These are phyloP conservation scores for Vollenhovia emeryi DNA, from an alignment of 1,140 invertebrate species.

Conservation along the genomic window DNA sequence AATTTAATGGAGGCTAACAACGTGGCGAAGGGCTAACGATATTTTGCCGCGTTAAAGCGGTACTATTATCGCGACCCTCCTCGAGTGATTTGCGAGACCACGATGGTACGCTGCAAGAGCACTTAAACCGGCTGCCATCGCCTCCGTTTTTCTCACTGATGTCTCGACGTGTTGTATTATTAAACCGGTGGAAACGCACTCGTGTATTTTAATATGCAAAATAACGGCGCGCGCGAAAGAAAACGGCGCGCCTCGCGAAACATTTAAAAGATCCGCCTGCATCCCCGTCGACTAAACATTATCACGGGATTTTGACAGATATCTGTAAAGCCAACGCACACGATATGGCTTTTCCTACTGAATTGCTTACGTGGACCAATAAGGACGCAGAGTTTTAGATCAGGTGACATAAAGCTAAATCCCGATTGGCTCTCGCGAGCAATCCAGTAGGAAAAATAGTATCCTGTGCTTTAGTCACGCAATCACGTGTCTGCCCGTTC, in stretches of 20 bases:
- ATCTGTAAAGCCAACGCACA: too few species aligned
- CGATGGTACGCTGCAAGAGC: slow-evolving; percentile 18
- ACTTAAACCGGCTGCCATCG: slow-evolving; percentile 24
- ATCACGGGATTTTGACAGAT: not conserved
- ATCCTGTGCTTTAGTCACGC: too few species aligned
- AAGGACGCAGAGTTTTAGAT: too few species aligned
- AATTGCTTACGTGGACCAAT: too few species aligned
- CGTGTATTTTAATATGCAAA: slow-evolving; percentile 28
- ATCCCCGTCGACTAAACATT: not conserved
- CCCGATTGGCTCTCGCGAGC: too few species aligned
- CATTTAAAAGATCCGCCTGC: not conserved
- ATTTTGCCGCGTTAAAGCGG: slow-evolving; percentile 41
- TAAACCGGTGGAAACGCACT: slow-evolving; percentile 33
- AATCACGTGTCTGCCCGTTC: not conserved
- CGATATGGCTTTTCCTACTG: too few species aligned
- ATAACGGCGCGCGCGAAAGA: not conserved
- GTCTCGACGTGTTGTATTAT: slow-evolving; percentile 40
- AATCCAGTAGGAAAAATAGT: too few species aligned
- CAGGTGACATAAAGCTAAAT: too few species aligned
- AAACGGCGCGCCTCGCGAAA: too few species aligned
- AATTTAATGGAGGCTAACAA: slow-evolving; percentile 50
- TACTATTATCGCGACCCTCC: slow-evolving; percentile 28
- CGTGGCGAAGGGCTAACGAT: slow-evolving; percentile 44
- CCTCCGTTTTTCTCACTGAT: slow-evolving; percentile 44
- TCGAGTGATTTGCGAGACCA: slow-evolving; percentile 60